Conservation (phyloP, 2,888 invertebrate genomes). For the Hypomecis punctinalis region DNA sequence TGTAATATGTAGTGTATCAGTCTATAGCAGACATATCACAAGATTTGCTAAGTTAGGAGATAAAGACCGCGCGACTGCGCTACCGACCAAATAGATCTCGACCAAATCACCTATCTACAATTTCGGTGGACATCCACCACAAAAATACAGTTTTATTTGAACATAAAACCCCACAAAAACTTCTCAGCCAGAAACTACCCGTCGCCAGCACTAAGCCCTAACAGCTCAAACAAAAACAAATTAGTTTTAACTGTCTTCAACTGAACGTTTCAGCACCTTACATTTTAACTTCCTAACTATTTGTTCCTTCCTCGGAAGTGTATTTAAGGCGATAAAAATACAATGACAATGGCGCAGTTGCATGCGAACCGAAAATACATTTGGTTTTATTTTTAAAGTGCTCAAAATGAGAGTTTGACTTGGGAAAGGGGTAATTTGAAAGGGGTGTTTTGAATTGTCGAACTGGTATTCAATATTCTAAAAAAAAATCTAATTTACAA, state of each 20-base stretch:
- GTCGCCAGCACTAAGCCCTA: constrained; percentile 1
- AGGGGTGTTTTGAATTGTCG: constrained; percentile 7
- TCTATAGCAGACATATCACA: too few relatives aligned
- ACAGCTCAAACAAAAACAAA: constrained; percentile 28
- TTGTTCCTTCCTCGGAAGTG: constrained; percentile 13
- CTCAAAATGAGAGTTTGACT: constrained; percentile 5
- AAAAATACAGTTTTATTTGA: too few relatives aligned
- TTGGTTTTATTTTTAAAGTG: constrained; percentile 11
- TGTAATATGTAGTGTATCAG: too few relatives aligned
- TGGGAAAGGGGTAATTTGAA: background rate
- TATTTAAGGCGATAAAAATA: constrained; percentile 21
- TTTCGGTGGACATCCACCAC: too few relatives aligned
- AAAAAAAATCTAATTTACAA: too few relatives aligned
- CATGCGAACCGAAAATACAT: constrained; percentile 13
- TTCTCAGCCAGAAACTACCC: background rate
- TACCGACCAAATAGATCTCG: too few relatives aligned
- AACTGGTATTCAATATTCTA: background rate
- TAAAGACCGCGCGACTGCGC: too few relatives aligned
- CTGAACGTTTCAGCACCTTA: constrained; percentile 25
- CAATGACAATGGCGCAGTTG: constrained; percentile 18
- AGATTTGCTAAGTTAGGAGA: too few relatives aligned
- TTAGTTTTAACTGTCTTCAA: constrained; percentile 27
- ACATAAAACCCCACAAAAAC: background rate
- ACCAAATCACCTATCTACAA: too few relatives aligned
- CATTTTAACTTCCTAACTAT: constrained; percentile 21